Evolutionary conservation across 2,888 invertebrate genomes (phyloP), one percentile per base, ranked within the genome.

Genomic region (Antheraea assamensis): DNA sequence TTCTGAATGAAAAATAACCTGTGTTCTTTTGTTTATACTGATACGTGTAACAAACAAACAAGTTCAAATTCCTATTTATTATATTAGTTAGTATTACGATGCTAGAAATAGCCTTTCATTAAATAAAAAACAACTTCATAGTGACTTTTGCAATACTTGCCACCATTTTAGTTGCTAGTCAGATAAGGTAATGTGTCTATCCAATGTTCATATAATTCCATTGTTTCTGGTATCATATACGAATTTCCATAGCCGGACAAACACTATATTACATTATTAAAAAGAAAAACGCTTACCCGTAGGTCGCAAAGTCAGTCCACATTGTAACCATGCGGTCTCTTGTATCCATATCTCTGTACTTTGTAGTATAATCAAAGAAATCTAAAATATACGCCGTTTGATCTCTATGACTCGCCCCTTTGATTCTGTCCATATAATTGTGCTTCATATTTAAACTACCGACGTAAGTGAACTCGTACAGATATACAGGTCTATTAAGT

Each of bases 361-460:
- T 85, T 21, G 84, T 87, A 0, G 93, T 92, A 76, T 78, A 87
- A 8, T 87, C 85, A 73, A 80, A 87, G 78, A 94, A 93, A 78
- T 94, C 93, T 71, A 93, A 76, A 24, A 93, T 77, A 72, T 94
- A 93, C 0, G 93, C 87, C 0, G 89, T 87, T 77, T 93, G 93
- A 74, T 94, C 94, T 79, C 94, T 88, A 74, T 94, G 94, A 75
- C 92, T 93, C 0, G 94, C 93, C 1, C 93, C 94, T 77, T 85
- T 87, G 31, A 93, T 79, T 76, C 75, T 87, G 30, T 93, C 90
- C 89, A 89, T 89, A 30, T 87, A 93, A 47, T 80, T 66, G 78
- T 94, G 92, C 73, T 88, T 83, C 66, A 90, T 88, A 77, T 83
- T 93, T 2, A 94, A 81, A 47, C 88, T 85, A 2, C 94, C 94